These are phyloP conservation scores for Amphipyra tragopoginis DNA, from an alignment of 2,888 invertebrate genomes.

Conservation along the genomic window DNA sequence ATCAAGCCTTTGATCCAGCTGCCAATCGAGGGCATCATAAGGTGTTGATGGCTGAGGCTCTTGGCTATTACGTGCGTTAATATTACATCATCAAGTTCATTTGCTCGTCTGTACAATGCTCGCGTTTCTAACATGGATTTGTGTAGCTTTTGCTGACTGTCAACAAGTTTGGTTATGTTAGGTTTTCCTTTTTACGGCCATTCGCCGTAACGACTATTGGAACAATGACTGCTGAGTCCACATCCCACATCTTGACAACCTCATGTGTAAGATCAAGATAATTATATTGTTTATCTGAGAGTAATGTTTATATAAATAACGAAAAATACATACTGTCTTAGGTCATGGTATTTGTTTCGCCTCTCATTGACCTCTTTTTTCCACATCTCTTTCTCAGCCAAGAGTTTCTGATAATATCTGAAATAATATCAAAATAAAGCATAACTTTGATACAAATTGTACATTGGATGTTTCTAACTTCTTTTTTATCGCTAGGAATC, in stretches of 20 bases:
- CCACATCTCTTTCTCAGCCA: constrained; percentile 83
- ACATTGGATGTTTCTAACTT: neutral
- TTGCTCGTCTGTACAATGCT: constrained; percentile 69
- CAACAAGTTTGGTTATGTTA: constrained; percentile 77
- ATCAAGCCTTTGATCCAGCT: too few species aligned
- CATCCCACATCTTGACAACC: too few species aligned
- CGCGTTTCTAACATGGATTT: constrained; percentile 72
- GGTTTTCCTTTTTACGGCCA: constrained; percentile 82
- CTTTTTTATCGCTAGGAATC: neutral
- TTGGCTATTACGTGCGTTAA: too few species aligned
- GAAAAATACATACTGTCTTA: constrained; percentile 75
- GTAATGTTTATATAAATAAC: too few species aligned
- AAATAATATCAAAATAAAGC: constrained; percentile 40
- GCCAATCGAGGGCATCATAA: too few species aligned
- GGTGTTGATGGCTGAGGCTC: too few species aligned
- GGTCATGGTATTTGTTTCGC: constrained; percentile 80
- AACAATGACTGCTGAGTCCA: too few species aligned
- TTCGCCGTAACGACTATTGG: too few species aligned
- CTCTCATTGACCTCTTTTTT: constrained; percentile 80
- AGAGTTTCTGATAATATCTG: constrained; percentile 78
- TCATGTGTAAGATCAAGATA: too few species aligned
- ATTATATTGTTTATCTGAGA: too few species aligned
- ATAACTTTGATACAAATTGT: neutral
- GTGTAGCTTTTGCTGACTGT: constrained; percentile 77
- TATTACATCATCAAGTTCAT: constrained; percentile 75